Base-by-base conservation (phyloP, 2,797 vertebrate genomes). In the Stomatorhinus walkeri region DNA sequence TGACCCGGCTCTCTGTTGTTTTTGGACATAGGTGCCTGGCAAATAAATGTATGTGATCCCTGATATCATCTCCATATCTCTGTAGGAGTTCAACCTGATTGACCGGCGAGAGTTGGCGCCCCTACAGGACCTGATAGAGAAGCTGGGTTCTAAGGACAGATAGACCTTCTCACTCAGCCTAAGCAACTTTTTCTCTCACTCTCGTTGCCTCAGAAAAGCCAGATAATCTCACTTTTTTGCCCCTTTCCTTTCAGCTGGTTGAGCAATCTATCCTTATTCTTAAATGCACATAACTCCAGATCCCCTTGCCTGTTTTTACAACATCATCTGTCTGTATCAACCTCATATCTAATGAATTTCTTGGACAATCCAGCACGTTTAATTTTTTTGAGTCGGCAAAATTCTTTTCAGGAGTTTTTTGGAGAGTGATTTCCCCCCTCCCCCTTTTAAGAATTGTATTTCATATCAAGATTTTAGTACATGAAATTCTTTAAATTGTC, bases 121-220 rank as follows among this genome's bases (percentile, higher is more conserved):
- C 28, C 96, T 99, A 93, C 98, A 99, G 93, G 98, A 99, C 91
- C 95, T 99, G 92, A 99, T 99, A 2, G 98, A 99, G 95, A 98
- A 98, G 94, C 94, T 99, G 90, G 97, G 97, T 91, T 98, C 98
- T 89, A 99, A 99, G 95, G 98, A 99, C 96, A 97, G 98, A 98
- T 99, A 98, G 94, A 96, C 84, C 68, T 89, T 64, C 49, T 88
- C 12, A 22, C 12, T 56, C 85, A 16, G 48, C 16, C 84, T 28
- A 32, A 49, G 2, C 28, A 48, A 16, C 79, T 48, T 49, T 48
- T 49, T 86, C 85, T 86, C 85, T 54, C 51, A 6, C 51, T 54
- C 51, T 86, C 85, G 12, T 86, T 51, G 43, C 51, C 36, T 56
- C 85, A 51, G 43, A 85, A 51, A 12, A 85, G 43, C 10, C 43